phyloP scores from a whole-genome alignment of 1,140 invertebrate species.

The Drosophila chauvacae region DNA sequence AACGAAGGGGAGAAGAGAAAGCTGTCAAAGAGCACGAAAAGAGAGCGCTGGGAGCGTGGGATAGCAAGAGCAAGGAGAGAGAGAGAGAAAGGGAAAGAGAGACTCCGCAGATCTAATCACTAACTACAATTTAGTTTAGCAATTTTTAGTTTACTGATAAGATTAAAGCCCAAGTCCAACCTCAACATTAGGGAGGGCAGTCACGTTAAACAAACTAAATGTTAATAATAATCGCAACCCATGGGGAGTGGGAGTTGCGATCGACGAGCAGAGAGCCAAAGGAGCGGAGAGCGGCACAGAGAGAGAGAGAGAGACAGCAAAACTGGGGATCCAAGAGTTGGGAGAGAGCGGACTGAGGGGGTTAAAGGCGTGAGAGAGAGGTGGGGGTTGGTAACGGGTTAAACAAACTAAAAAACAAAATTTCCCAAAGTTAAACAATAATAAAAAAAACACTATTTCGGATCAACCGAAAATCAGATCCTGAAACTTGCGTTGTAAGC shows the following conservation, averaged over 20 bases:
- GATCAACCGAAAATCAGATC: slow-evolving; percentile 5
- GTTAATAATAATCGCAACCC: slow-evolving; percentile 12
- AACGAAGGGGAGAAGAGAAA: slow-evolving; percentile 31
- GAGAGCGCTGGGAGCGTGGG: slow-evolving; percentile 1
- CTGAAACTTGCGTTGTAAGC: slow-evolving; percentile 10
- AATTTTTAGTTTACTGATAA: slow-evolving; percentile 27
- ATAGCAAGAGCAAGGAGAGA: not conserved
- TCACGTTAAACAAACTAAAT: slow-evolving; percentile 27
- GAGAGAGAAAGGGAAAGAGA: not conserved
- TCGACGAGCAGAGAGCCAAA: slow-evolving; percentile 11
- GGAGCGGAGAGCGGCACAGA: not conserved
- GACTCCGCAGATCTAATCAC: slow-evolving; percentile 22
- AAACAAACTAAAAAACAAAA: slow-evolving; percentile 16
- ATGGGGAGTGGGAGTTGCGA: not conserved
- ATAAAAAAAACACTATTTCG: slow-evolving; percentile 3
- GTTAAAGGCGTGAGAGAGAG: slow-evolving; percentile 2
- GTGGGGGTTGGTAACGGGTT: slow-evolving; percentile 10
- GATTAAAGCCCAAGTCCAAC: slow-evolving; percentile 45
- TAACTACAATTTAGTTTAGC: slow-evolving; percentile 28
- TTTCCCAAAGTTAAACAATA: not conserved
- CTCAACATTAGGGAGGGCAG: slow-evolving; percentile 29
- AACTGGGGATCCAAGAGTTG: slow-evolving; percentile 1
- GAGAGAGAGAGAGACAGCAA: slow-evolving; percentile 13
- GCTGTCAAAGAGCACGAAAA: slow-evolving; percentile 1
- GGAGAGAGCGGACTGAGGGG: slow-evolving; percentile 1